Evolutionary conservation across 2,113 vertebrate species (phyloP).

Genomic region (Alethe diademata): DNA sequence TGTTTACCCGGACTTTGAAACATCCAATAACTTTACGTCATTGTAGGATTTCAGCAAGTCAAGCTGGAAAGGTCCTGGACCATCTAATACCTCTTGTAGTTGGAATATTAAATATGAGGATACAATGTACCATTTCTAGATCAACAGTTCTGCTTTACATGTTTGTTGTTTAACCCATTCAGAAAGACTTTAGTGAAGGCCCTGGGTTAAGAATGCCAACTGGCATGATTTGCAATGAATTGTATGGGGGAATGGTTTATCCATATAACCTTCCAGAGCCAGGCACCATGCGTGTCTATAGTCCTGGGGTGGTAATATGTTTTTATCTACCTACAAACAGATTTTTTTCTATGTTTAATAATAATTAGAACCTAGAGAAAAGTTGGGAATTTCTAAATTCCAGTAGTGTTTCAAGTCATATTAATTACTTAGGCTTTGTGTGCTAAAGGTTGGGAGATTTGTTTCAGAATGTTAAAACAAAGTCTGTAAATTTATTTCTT

Average conservation of each 20-base stretch:
- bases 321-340: not conserved
- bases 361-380: not conserved
- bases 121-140: not conserved
- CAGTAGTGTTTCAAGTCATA: not conserved
- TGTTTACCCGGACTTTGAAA: not conserved
- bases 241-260: not conserved
- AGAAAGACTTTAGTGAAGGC: not conserved
- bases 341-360: not conserved
- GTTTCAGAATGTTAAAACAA: not conserved
- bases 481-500: not conserved
- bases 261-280: rapidly evolving
- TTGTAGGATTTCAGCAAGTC: not conserved
- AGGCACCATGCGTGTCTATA: not conserved
- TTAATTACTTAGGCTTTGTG: not conserved
- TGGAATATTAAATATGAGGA: not conserved
- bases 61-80: not conserved
- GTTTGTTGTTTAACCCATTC: not conserved
- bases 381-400: not conserved
- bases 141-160: not conserved
- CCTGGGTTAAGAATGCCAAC: not conserved
- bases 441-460: not conserved
- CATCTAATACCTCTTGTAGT: not conserved
- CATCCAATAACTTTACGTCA: not conserved
- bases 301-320: not conserved
- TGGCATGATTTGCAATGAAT: not conserved